phyloP scores from a whole-genome alignment of 2,113 vertebrate species.

The Dryoscopus gambensis region DNA sequence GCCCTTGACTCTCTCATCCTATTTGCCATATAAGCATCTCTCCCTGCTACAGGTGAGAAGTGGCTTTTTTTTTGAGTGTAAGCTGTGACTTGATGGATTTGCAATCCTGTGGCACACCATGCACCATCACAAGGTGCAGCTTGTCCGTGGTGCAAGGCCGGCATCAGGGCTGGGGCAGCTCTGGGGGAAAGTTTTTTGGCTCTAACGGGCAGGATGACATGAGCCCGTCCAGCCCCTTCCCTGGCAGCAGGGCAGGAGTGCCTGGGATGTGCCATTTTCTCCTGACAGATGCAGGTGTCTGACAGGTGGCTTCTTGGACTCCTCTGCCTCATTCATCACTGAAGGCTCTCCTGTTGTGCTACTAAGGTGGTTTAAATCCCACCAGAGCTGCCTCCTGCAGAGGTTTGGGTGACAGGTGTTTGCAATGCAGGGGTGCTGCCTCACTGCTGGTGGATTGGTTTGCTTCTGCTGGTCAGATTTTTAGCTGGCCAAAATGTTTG shows the following conservation, averaged over 20 bases:
- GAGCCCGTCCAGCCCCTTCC: not conserved
- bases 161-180: not conserved
- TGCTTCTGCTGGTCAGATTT: not conserved
- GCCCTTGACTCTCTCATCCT: not conserved
- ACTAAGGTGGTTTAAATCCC: not conserved
- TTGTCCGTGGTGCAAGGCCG: accelerated
- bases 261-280: not conserved
- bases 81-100: not conserved
- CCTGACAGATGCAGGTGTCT: not conserved
- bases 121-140: not conserved
- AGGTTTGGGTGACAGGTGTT: not conserved
- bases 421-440: not conserved
- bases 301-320: not conserved
- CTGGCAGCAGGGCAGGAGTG: not conserved
- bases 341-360: not conserved
- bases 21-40: not conserved
- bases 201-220: not conserved
- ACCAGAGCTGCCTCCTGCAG: not conserved
- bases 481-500: not conserved
- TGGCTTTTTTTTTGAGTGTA: not conserved
- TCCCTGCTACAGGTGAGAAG: not conserved
- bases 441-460: accelerated
- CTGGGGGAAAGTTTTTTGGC: not conserved
- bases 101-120: accelerated
- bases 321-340: not conserved